Evolutionary conservation across 2,888 invertebrate species (phyloP), one percentile per base, ranked within the genome.

Genomic region (Macaria notata): DNA sequence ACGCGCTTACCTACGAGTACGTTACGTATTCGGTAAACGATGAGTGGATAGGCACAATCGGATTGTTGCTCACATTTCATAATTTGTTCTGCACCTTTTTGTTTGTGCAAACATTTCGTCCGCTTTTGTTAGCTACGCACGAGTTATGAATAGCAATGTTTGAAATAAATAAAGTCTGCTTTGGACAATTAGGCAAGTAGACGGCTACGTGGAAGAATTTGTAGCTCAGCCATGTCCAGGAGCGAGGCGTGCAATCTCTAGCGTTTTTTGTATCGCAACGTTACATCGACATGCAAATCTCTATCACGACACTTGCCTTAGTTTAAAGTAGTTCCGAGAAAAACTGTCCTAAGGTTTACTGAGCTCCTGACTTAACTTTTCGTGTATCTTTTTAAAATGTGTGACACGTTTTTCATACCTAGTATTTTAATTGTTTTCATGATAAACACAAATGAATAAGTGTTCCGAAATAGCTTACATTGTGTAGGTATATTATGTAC

Each of bases 251-350:
- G 62, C 59, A 64, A 66, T 66, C 51, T 67, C 67, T 63, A 66
- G 65, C 69, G 63, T 68, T 70, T 71, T 74, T 58, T 51, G 38
- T 77, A 78, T 78, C 73, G 67, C 62, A 52, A 58, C 59, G 69
- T 71, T 67, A 73, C 70, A 79, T 78, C 79, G 71, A 73, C 73
- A 79, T 79, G 78, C 73, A 77, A 79, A 79, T 81, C 73, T 76
- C 69, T 64, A 72, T 76, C 75, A 75, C 72, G 76, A 73, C 73
- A 69, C 70, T 75, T 63, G 65, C 64, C 44, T 72, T 72, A 66
- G 61, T 72, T 75, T 50, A 46, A 59, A 76, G 69, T 72, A 70
- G 69, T 76, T 78, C 73, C 63, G 65, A 73, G 72, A 71, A 75
- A 73, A 76, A 75, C 66, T 68, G 60, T 69, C 68, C 70, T 62